Evolutionary conservation across 2,888 invertebrate species (phyloP).

Genomic region (Pheosia tremula): DNA sequence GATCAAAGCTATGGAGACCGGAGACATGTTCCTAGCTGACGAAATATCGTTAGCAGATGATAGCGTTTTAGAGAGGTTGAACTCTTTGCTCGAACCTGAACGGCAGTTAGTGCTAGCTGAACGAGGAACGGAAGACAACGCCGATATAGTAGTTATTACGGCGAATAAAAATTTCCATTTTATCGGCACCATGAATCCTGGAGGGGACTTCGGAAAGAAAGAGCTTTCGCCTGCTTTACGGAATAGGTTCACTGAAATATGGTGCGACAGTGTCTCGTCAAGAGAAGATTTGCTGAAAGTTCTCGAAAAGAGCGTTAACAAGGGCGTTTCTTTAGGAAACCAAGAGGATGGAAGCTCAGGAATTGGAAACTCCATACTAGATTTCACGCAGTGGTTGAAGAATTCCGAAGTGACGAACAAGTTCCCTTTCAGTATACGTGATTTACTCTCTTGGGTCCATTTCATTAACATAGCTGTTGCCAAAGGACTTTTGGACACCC

Average conservation of each 20-base stretch:
- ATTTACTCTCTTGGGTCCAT: slow-evolving; percentile 95
- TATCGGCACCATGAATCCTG: slow-evolving; percentile 99
- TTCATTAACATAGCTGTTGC: slow-evolving; percentile 90
- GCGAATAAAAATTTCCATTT: slow-evolving; percentile 93
- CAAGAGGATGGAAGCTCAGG: slow-evolving; percentile 81
- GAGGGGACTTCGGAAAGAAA: slow-evolving; percentile 99
- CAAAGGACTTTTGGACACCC: slow-evolving; percentile 71
- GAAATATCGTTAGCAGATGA: slow-evolving; percentile 99
- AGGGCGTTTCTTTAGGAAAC: slow-evolving; percentile 81
- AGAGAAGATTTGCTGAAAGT: slow-evolving; percentile 91
- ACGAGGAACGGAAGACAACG: slow-evolving; percentile 88
- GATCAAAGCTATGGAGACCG: slow-evolving; percentile 94
- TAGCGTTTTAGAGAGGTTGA: slow-evolving; percentile 98
- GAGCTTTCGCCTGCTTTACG: slow-evolving; percentile 98
- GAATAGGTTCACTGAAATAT: slow-evolving; percentile 99
- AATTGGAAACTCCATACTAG: slow-evolving; percentile 89
- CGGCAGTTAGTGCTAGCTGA: slow-evolving; percentile 95
- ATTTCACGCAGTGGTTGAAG: slow-evolving; percentile 92
- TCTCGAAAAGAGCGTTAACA: slow-evolving; percentile 90
- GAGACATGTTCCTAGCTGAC: slow-evolving; percentile 96
- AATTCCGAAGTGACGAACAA: slow-evolving; percentile 89
- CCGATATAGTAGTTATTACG: slow-evolving; percentile 85
- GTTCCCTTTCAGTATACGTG: slow-evolving; percentile 94
- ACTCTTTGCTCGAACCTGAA: slow-evolving; percentile 97
- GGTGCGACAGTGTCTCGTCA: slow-evolving; percentile 93